Conservation (phyloP, 2,797 vertebrate species). For the Telmatherina bonti region DNA sequence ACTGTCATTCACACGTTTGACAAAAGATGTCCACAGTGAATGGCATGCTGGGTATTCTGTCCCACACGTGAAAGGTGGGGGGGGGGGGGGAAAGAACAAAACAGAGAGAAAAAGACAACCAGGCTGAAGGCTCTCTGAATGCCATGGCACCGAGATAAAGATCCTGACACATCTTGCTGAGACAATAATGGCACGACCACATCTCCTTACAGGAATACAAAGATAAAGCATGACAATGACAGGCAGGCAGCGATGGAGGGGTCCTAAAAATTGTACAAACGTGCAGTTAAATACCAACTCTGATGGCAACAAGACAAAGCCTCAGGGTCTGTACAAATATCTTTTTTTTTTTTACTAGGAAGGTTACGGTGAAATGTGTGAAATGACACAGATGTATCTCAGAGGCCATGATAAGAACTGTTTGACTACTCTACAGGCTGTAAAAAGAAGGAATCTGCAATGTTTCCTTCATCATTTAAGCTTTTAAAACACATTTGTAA, state of each 20-base stretch:
- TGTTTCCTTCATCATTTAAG: background rate
- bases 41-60: background rate
- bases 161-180: slow-evolving; percentile 47
- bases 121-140: slow-evolving; percentile 31
- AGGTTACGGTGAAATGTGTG: too few relatives aligned
- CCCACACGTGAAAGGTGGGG: slow-evolving; percentile 25
- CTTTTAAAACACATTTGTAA: background rate
- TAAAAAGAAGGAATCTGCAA: too few relatives aligned
- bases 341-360: background rate
- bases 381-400: too few relatives aligned
- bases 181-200: slow-evolving; percentile 47
- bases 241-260: background rate
- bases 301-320: background rate
- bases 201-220: slow-evolving; percentile 43
- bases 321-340: background rate
- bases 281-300: background rate
- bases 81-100: slow-evolving; percentile 25
- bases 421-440: too few relatives aligned
- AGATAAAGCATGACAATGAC: slow-evolving; percentile 32
- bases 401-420: too few relatives aligned
- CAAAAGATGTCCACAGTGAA: slow-evolving; percentile 32
- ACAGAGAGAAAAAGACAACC: background rate
- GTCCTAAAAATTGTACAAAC: background rate
- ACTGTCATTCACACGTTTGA: slow-evolving; percentile 34
- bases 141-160: slow-evolving; percentile 45